Evolutionary conservation across 2,113 vertebrate species (phyloP), one percentile per base, ranked within the genome.

Genomic region (Eptesicus fuscus): DNA sequence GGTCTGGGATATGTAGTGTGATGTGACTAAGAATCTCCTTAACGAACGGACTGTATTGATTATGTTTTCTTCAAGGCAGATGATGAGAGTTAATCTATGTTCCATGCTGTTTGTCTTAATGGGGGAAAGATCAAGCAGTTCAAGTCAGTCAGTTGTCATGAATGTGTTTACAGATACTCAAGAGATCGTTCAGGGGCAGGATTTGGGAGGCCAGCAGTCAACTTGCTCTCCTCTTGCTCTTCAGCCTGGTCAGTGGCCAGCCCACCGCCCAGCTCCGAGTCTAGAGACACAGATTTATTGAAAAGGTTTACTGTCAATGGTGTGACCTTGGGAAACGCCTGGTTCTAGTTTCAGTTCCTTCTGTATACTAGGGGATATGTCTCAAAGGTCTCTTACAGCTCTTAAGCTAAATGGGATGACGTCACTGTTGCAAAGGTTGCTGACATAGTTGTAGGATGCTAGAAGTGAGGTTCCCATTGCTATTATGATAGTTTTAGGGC

Each of bases 101-200:
- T 96, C 91, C 96, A 96, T 91, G 88, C 96, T 96, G 95, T 98
- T 95, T 96, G 71, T 94, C 95, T 97, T 96, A 97, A 96, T 92
- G 96, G 94, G 97, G 86, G 94, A 90, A 97, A 96, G 96, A 97
- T 94, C 83, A 97, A 96, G 83, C 83, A 96, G 86, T 96, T 95
- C 97, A 97, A 97, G 95, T 42, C 93, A 90, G 95, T 93, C 69
- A 95, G 87, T 98, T 97, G 96, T 96, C 96, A 91, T 95, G 93
- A 96, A 93, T 95, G 53, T 94, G 83, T 95, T 96, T 95, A 95
- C 84, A 97, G 92, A 97, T 85, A 97, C 74, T 47, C 61, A 73
- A 83, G 93, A 93, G 88, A 97, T 96, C 84, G 86, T 88, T 40
- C 9, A 59, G 20, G 42, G 40, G 49, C 0, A 0, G 49, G n/a